These are phyloP conservation scores for Megalops cyprinoides DNA, from an alignment of 2,797 vertebrate species.

Conservation along the genomic window DNA sequence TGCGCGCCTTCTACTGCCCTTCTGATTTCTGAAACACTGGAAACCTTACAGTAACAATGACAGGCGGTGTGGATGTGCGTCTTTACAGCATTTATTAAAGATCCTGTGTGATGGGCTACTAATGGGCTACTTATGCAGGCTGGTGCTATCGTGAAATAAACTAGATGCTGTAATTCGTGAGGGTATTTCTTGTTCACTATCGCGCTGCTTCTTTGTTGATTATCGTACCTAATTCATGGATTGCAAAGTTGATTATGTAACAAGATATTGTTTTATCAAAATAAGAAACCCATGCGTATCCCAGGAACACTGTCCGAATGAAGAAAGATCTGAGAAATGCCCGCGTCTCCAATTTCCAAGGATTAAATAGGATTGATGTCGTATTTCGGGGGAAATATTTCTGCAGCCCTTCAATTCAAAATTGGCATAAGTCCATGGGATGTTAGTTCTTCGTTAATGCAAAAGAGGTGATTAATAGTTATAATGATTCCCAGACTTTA, in stretches of 20 bases:
- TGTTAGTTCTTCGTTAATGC: slow-evolving; percentile 16
- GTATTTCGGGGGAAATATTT: not conserved
- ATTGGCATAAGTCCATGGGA: too few species aligned
- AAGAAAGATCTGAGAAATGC: not conserved
- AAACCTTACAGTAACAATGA: not conserved
- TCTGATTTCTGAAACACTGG: not conserved
- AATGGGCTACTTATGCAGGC: too few species aligned
- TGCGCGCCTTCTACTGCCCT: not conserved
- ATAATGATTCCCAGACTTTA: slow-evolving; percentile 19
- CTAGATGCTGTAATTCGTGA: too few species aligned
- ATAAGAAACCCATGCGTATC: not conserved
- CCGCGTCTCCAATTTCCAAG: not conserved
- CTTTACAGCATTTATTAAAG: not conserved
- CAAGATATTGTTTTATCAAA: too few species aligned
- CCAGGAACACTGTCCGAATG: not conserved
- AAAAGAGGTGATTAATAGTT: not conserved
- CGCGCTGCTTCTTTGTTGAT: too few species aligned
- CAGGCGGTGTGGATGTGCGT: not conserved
- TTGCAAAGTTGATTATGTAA: not conserved
- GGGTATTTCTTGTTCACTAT: too few species aligned
- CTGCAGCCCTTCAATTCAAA: not conserved
- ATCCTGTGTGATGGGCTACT: not conserved
- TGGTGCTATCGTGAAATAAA: too few species aligned
- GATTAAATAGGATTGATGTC: not conserved
- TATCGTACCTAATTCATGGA: not conserved